Conservation (phyloP, 2,888 invertebrate genomes). For the Exephanes ischioxanthus region DNA sequence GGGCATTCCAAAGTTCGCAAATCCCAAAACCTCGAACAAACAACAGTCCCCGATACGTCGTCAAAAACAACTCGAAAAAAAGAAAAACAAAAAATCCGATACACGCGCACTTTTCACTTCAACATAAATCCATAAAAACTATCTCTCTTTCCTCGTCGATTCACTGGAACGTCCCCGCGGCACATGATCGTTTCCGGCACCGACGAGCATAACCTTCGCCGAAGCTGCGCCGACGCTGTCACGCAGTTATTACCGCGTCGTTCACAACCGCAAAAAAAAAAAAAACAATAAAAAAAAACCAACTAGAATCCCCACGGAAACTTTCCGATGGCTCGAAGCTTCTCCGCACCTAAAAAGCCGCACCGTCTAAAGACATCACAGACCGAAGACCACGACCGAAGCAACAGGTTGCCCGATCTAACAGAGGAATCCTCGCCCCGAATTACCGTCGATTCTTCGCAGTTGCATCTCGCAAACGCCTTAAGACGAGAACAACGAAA, state of each 20-base stretch:
- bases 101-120: constrained; percentile 52
- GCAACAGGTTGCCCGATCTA: not conserved
- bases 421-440: not conserved
- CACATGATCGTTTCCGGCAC: not conserved
- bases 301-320: constrained; percentile 2
- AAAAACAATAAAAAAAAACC: not conserved
- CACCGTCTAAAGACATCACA: not conserved
- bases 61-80: no score
- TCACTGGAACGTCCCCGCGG: not conserved
- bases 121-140: constrained; percentile 21
- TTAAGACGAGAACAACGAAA: not conserved
- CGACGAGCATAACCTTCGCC: not conserved
- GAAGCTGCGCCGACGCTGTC: constrained; percentile 24
- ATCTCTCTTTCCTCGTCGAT: not conserved
- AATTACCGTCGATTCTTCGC: not conserved
- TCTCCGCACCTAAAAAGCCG: not conserved
- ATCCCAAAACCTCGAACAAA: constrained; percentile 22
- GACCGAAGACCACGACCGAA: not conserved
- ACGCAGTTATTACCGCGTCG: not conserved
- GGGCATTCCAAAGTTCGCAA: constrained; percentile 30
- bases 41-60: not conserved
- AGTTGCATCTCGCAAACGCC: not conserved
- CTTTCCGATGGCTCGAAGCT: constrained; percentile 19
- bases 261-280: not conserved
- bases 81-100: constrained; percentile 1